Evolutionary conservation across 2,888 invertebrate genomes (phyloP), one percentile per base, ranked within the genome.

Genomic region (Melipona beecheii): DNA sequence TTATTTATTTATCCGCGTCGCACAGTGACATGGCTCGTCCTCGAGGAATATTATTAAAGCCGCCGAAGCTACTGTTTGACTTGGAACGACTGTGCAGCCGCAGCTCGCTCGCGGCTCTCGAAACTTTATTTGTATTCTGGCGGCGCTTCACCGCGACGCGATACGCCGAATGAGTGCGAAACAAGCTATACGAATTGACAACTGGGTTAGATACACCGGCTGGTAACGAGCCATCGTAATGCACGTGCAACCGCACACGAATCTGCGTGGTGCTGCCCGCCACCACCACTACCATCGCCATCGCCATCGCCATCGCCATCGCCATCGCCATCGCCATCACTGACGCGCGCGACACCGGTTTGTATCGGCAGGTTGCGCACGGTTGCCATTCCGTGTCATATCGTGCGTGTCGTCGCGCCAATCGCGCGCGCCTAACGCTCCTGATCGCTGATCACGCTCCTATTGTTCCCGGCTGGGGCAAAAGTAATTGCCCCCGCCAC

Each of bases 171-270:
- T 88, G 91, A 93, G 91, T 90, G 89, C 91, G 89, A 86, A 91
- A 91, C 91, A 92, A 93, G 92, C 91, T 90, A 70, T 64, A 84
- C 83, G 89, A 87, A 93, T 92, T 90, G 93, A 92, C 91, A 93
- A 93, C 91, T 92, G 90, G 92, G 93, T 93, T 93, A 92, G 90
- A 88, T 91, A 93, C 89, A 93, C 90, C 79, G 85, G 78, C 80
- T 86, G 89, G 88, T 93, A 92, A 93, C 91, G 91, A 93, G 88
- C 86, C 66, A 49, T n/a, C 71, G 83, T 72, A 74, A 84, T 78
- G 74, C 74, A 21, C 54, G 71, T 84, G 79, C 84, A 75, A 69
- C 56, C 49, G 75, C 64, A 19, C 71, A 50, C 71, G 72, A 56
- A 13, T 43, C 60, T 62, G 50, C 66, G 64, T 36, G 64, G 24